Evolutionary conservation across 2,888 invertebrate species (phyloP), one percentile per base, ranked within the genome.

Genomic region (Ditula angustiorana): DNA sequence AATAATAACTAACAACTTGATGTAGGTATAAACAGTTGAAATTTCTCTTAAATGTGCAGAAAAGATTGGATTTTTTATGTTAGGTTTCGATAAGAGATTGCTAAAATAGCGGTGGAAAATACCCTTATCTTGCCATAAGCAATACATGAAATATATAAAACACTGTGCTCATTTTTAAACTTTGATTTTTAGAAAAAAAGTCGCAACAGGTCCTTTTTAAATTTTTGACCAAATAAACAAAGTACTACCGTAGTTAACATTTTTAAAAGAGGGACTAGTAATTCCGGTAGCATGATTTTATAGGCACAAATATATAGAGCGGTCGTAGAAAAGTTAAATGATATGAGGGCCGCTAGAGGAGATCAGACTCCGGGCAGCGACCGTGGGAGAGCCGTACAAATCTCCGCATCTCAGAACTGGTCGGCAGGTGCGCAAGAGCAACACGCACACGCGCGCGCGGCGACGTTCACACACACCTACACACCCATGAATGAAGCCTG

Each of bases 361-460:
- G 86, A 88, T 83, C 86, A 81, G 83, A 83, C 84, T 78, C 76
- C 79, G 91, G 89, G 83, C 92, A 92, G 85, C 91, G 92, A 92
- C 92, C 92, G 92, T 92, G 92, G 92, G 92, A 92, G 90, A 90
- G 90, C 82, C 81, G 89, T 85, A 90, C 92, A 92, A 92, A 92
- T 92, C 92, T 92, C 91, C 89, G 90, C 92, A 91, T 92, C 92
- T 91, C 87, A 86, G 86, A 92, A 92, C 92, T 88, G 92, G 92
- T 92, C 89, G 92, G 92, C 92, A 92, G 92, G 92, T 92, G 92
- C 88, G 85, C 85, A 74, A 74, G 58, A 58, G 53, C 50, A 33
- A 60, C 73, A 62, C 74, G 46, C 71, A 62, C 72, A 68, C 76
- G 71, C 73, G 56, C 79, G 68, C 79, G 74, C 80, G 68, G n/a